Evolutionary conservation across 2,888 invertebrate genomes (phyloP).

Genomic region (Orthosia incerta): DNA sequence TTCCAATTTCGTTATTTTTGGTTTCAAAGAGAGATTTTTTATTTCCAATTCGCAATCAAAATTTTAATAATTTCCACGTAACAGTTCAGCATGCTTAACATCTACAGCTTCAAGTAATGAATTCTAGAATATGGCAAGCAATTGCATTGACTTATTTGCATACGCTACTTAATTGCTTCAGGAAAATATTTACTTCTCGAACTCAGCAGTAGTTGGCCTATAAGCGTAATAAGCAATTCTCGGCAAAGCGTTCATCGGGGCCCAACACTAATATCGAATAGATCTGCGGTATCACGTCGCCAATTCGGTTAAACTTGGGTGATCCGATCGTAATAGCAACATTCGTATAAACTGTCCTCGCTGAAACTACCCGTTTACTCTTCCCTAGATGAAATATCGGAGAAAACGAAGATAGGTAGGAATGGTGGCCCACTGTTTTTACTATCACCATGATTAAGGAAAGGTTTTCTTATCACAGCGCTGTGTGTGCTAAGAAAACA

Average conservation of each 20-base stretch:
- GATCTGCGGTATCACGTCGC: conserved; percentile 74
- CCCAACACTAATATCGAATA: conserved; percentile 66
- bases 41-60: neutral
- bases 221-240: conserved; percentile 30
- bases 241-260: conserved; percentile 10
- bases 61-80: neutral
- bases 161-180: conserved; percentile 36
- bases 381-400: conserved; percentile 50
- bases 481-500: neutral
- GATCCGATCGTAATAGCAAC: conserved; percentile 70
- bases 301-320: conserved; percentile 74
- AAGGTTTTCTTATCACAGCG: conserved; percentile 4
- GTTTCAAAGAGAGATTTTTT: neutral
- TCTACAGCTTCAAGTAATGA: conserved; percentile 9
- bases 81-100: neutral
- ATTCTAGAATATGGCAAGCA: conserved; percentile 12
- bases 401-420: conserved; percentile 19
- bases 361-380: conserved; percentile 58
- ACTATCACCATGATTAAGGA: conserved; percentile 26
- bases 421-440: conserved; percentile 20
- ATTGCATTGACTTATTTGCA: conserved; percentile 35
- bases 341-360: conserved; percentile 67
- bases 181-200: conserved; percentile 22
- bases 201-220: conserved; percentile 17
- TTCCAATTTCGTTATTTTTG: neutral